These are phyloP conservation scores for Scolanthus callimorphus DNA, from an alignment of 92 coral and sea anemone species.

Conservation along the genomic window DNA sequence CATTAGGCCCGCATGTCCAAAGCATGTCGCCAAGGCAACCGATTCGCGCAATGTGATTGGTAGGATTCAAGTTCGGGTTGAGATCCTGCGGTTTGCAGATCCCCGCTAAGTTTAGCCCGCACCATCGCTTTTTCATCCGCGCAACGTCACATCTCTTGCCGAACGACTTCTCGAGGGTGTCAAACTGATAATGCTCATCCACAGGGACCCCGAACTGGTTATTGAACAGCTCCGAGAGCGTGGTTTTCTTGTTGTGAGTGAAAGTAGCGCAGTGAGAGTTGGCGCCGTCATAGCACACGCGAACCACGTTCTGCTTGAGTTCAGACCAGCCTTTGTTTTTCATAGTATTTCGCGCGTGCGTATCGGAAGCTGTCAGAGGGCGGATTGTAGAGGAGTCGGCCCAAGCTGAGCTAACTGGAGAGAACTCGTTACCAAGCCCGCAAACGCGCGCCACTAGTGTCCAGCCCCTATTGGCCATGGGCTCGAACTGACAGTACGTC, in stretches of 20 bases:
- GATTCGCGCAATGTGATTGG: slow-evolving; percentile 85
- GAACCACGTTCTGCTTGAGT: slow-evolving; percentile 51
- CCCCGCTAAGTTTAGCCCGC: slow-evolving; percentile 84
- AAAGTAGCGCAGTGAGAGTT: slow-evolving; percentile 73
- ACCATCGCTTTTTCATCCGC: slow-evolving; percentile 78
- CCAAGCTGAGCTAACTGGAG: slow-evolving; percentile 95
- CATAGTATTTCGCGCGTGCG: slow-evolving; percentile 55
- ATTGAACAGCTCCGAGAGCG: slow-evolving; percentile 75
- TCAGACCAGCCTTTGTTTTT: slow-evolving; percentile 89
- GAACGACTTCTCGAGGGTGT: slow-evolving; percentile 48
- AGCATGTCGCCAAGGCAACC: slow-evolving; percentile 86
- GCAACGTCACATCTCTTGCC: slow-evolving; percentile 68
- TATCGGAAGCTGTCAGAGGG: slow-evolving; percentile 61
- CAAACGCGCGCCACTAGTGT: slow-evolving; percentile 87
- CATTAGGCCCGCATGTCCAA: slow-evolving; percentile 85
- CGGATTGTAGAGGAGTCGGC: slow-evolving; percentile 70
- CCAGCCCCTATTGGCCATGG: slow-evolving; percentile 86
- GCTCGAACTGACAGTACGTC: slow-evolving; percentile 85
- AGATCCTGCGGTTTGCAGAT: slow-evolving; percentile 85
- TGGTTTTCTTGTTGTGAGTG: slow-evolving; percentile 69
- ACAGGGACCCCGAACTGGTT: slow-evolving; percentile 84
- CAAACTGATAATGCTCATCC: slow-evolving; percentile 67
- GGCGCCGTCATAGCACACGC: slow-evolving; percentile 78
- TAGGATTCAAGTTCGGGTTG: slow-evolving; percentile 85
- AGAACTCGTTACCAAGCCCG: slow-evolving; percentile 72